Base-by-base conservation (phyloP, 2,113 vertebrate species). In the human (Homo sapiens) region DNA sequence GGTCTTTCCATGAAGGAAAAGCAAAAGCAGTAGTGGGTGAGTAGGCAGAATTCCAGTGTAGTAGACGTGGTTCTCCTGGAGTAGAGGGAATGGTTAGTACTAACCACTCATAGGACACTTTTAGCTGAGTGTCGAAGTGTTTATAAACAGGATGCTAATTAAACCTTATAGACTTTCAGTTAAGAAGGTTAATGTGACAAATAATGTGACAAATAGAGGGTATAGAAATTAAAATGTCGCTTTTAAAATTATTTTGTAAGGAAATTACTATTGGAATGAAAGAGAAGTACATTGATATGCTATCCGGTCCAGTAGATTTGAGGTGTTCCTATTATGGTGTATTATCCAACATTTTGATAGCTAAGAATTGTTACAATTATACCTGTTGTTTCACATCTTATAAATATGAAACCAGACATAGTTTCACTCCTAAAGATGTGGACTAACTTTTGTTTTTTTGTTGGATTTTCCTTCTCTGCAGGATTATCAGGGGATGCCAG, bases 1-100 rank as follows among this genome's bases (percentile, higher is more conserved):
- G 99, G 99, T 99, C 99, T 45, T 99, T 99, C 97, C 99, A 99
- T 73, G 99, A 99, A 97, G 99, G 99, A 93, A 99, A 99, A 89
- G 99, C 99, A 59, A 99, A 99, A 97, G 99, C 99, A 93, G 99
- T 99, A 59, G 99, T 99, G 82, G 99, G 99, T 99, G 98, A 98
- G 99, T 99, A n/a, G 73, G 75, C 40, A 52, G 68, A 87, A 32
- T 48, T 43, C 61, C 1, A 2, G 23, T 17, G 2, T 50, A n/a
- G 70, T 45, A 16, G 45, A 50, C 38, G 5, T 59, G 43, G 3
- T 79, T 76, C 64, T 80, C 43, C 38, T 73, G 52, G 45, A 83
- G 66, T 55, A 73, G 87, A 73, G 59, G 50, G 20, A 88, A 88
- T 68, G 61, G 75, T 35, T 68, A 76, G 13, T 93, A 20, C 17